Evolutionary conservation across 1,140 invertebrate genomes (phyloP).

Genomic region (Parapsyche elsis): DNA sequence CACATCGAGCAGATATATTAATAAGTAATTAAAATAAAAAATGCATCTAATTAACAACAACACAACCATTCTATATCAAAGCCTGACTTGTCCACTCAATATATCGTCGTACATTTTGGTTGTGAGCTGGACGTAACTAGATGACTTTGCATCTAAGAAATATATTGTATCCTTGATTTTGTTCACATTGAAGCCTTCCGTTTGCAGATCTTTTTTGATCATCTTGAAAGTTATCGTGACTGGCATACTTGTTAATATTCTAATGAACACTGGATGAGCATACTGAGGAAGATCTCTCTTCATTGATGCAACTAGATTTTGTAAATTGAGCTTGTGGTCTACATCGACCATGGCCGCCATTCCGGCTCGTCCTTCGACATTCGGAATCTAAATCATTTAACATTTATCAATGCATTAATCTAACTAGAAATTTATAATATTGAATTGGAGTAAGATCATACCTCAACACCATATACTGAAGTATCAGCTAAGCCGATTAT

Average conservation of each 20-base stretch:
- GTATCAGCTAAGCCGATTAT: slow-evolving; percentile 78
- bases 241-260: slow-evolving; percentile 81
- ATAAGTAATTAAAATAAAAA: neutral
- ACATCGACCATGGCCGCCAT: slow-evolving; percentile 75
- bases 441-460: slow-evolving; percentile 62
- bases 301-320: slow-evolving; percentile 72
- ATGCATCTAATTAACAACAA: neutral
- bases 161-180: slow-evolving; percentile 78
- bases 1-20: no score
- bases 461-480: slow-evolving; percentile 89
- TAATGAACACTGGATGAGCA: slow-evolving; percentile 89
- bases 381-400: slow-evolving; percentile 72
- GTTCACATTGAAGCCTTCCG: slow-evolving; percentile 79
- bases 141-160: slow-evolving; percentile 75
- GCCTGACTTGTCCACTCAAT: slow-evolving; percentile 68
- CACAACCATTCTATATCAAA: slow-evolving; percentile 62
- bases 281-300: slow-evolving; percentile 81
- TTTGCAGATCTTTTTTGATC: slow-evolving; percentile 85
- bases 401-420: neutral
- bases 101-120: slow-evolving; percentile 76
- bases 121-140: slow-evolving; percentile 74
- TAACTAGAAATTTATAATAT: no score
- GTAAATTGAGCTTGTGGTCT: slow-evolving; percentile 59
- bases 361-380: slow-evolving; percentile 91
- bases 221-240: slow-evolving; percentile 94